A percentile compares a stretch with the other conserved stretches of the same genome.
Evolutionary conservation across 2,797 vertebrate genomes (phyloP).

Genomic region (Periophthalmus magnuspinnatus): DNA sequence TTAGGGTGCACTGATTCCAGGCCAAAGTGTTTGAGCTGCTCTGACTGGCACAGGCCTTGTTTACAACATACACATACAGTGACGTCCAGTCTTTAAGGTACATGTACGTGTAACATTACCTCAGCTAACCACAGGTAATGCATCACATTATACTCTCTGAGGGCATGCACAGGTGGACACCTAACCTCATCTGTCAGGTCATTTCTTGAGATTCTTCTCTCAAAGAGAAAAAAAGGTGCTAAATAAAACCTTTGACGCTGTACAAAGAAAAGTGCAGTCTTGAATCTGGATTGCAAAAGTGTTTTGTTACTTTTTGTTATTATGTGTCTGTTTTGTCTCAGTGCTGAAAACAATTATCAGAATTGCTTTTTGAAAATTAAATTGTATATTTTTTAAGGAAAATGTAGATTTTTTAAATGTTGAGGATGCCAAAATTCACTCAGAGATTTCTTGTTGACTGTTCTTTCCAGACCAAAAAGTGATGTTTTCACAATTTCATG

Average conservation of each 20-base stretch:
- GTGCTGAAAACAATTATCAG: conserved; percentile 80
- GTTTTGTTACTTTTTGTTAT: conserved; percentile 58
- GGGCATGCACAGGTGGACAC: conserved; percentile 61
- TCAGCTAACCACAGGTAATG: conserved; percentile 49
- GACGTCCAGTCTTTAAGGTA: conserved; percentile 50
- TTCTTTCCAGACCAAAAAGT: conserved; percentile 26
- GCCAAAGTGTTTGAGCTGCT: conserved; percentile 43
- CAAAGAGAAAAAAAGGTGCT: conserved; percentile 79
- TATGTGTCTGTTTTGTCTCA: conserved; percentile 72
- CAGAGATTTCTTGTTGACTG: conserved; percentile 58
- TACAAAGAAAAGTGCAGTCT: conserved; percentile 73
- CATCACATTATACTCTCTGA: conserved; percentile 32
- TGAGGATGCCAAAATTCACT: conserved; percentile 65
- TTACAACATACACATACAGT: conserved; percentile 45
- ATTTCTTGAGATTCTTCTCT: conserved; percentile 56
- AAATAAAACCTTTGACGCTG: conserved; percentile 69
- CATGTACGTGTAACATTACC: conserved; percentile 45
- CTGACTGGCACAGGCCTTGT: conserved; percentile 49
- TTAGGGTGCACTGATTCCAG: conserved; percentile 59
- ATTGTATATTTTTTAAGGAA: conserved; percentile 86
- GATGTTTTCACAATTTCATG: conserved; percentile 33
- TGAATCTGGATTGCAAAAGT: conserved; percentile 75
- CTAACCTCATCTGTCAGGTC: conserved; percentile 68
- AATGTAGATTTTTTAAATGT: conserved; percentile 73
- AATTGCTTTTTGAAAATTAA: conserved; percentile 79